phyloP scores from a whole-genome alignment of 2,113 vertebrate species.

The Calonectris borealis region DNA sequence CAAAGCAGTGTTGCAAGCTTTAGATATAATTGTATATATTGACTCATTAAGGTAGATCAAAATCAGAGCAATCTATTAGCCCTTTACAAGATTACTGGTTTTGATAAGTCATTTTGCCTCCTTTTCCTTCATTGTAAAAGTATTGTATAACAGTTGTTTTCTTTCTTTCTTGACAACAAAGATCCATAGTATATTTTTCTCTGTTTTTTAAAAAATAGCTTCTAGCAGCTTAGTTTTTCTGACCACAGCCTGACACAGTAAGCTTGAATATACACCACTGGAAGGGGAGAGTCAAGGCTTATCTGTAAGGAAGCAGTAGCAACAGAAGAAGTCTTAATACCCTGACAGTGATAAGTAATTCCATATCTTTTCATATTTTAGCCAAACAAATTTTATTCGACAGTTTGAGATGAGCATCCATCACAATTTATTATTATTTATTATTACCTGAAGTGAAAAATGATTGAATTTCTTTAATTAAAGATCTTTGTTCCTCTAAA shows the following conservation, averaged over 20 bases:
- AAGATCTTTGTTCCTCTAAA: not conserved
- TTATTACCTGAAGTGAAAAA: not conserved
- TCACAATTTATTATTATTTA: conserved; percentile 1
- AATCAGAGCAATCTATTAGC: not conserved
- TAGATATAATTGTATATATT: not conserved
- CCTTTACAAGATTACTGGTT: not conserved
- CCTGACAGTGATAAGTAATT: conserved; percentile 17
- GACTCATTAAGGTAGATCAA: not conserved
- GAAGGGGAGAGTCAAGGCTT: not conserved
- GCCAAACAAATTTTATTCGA: not conserved
- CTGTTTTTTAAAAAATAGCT: not conserved
- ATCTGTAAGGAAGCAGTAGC: not conserved
- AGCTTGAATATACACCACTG: not conserved
- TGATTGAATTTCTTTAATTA: not conserved
- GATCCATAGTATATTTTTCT: not conserved
- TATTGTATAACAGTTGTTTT: not conserved
- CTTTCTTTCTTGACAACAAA: not conserved
- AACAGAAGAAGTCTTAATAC: not conserved
- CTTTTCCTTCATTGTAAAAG: conserved; percentile 1
- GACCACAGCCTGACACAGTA: not conserved
- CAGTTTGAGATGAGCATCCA: not conserved
- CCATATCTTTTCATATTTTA: conserved; percentile 4
- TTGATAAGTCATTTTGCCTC: not conserved
- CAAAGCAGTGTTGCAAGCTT: not conserved
- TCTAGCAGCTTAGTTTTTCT: not conserved